Conservation (phyloP, 1,140 invertebrate species). For the Achroia grisella region DNA sequence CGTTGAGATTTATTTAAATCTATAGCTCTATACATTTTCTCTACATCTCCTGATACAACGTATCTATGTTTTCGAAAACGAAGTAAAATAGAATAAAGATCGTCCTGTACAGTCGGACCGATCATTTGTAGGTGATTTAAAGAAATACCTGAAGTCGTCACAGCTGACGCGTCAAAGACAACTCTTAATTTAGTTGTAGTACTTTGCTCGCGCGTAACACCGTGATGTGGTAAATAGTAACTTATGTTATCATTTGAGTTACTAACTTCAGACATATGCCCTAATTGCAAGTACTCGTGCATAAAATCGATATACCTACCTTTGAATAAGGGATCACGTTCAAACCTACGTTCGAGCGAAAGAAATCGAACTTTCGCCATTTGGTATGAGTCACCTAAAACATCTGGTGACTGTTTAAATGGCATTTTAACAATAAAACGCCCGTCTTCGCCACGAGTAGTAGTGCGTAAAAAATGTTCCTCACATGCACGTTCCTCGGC, state of each 20-base stretch:
- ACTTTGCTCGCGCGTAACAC: constrained; percentile 11
- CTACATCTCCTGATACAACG: too few species aligned
- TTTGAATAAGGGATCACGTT: constrained; percentile 3
- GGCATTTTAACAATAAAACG: constrained; percentile 11
- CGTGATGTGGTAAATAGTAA: constrained; percentile 24
- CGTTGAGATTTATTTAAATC: constrained; percentile 26
- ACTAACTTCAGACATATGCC: constrained; percentile 15
- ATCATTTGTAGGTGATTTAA: constrained; percentile 44
- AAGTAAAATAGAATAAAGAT: constrained; percentile 50
- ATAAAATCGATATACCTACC: constrained; percentile 11
- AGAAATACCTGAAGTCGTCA: constrained; percentile 25
- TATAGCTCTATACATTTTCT: constrained; percentile 64
- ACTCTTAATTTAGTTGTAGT: constrained; percentile 11
- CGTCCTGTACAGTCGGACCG: constrained; percentile 51
- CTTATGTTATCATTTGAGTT: not conserved
- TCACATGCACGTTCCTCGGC: constrained; percentile 8
- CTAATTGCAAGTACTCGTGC: constrained; percentile 9
- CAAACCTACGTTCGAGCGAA: constrained; percentile 7
- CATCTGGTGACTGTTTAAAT: constrained; percentile 3
- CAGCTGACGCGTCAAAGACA: constrained; percentile 25
- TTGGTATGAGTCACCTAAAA: constrained; percentile 7
- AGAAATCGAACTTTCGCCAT: constrained; percentile 9
- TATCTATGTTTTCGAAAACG: constrained; percentile 45
- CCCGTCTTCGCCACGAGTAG: constrained; percentile 3
- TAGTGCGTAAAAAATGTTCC: constrained; percentile 5